Evolutionary conservation across 2,888 invertebrate genomes (phyloP).

Genomic region (Harmothoe impar): DNA sequence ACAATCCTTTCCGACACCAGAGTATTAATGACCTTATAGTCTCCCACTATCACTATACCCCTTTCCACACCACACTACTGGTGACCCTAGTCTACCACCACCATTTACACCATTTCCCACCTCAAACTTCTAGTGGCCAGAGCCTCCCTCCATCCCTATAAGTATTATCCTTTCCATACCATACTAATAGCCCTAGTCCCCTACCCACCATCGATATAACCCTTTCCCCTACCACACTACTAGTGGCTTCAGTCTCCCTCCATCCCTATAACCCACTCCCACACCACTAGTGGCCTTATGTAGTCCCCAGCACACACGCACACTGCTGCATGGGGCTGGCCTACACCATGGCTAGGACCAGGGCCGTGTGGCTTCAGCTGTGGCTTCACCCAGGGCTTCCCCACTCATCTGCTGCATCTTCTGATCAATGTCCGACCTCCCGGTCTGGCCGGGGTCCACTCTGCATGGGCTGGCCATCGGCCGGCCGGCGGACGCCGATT

Average conservation of each 20-base stretch:
- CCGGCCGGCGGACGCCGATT: not conserved
- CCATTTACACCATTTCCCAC: not conserved
- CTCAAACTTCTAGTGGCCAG: not conserved
- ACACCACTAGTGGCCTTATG: too few species aligned
- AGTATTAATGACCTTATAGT: not conserved
- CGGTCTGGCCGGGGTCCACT: not conserved
- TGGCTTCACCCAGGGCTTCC: not conserved
- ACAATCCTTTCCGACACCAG: not conserved
- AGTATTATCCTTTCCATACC: too few species aligned
- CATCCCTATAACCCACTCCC: too few species aligned
- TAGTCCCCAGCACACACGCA: not conserved
- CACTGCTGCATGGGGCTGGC: not conserved
- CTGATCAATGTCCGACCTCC: too few species aligned
- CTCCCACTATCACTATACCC: not conserved
- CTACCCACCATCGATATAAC: too few species aligned
- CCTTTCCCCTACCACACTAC: too few species aligned
- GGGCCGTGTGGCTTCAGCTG: constrained; percentile 19
- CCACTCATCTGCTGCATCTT: not conserved
- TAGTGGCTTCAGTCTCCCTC: too few species aligned
- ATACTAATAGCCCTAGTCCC: too few species aligned
- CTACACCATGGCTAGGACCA: not conserved
- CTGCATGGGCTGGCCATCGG: not conserved
- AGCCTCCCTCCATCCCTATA: too few species aligned
- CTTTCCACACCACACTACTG: not conserved
- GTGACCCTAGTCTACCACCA: not conserved